Evolutionary conservation across 1,140 invertebrate genomes (phyloP), one percentile per base, ranked within the genome.

Genomic region (Bombus waltoni): DNA sequence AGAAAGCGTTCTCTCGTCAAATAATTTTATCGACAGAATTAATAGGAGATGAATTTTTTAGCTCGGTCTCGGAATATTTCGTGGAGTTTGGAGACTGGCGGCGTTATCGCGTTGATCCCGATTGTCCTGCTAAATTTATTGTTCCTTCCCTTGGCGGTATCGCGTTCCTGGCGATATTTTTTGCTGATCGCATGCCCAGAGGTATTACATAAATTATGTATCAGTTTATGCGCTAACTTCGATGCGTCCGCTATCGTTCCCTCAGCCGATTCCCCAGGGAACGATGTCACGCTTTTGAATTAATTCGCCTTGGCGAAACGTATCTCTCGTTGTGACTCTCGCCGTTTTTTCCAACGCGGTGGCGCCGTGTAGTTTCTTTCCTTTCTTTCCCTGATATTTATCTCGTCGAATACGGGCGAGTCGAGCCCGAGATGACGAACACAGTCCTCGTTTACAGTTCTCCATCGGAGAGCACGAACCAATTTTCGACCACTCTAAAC

Each of bases 121-220:
- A 40, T 79, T 79, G 77, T 70, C 77, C 32, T 32, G 65, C 38
- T 47, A 40, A 80, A 80, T 80, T 80, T 80, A 68, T 83, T n/a
- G 73, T 53, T 83, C 59, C 72, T 76, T 59, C 38, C 32, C 22
- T 25, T 18, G 18, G 18, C 32, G 18, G 2, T 75, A 25, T 18
- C 47, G 32, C 28, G 32, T 28, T 40, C 22, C 59, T 32, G 38
- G 25, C 40, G 81, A 47, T 70, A 77, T 75, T 74, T 82, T 82
- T 82, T 15, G 28, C 32, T n/a, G 57, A 22, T 15, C 35, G 22
- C 25, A 22, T 32, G 53, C 40, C 81, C 59, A 47, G 15, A 44
- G 83, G 66, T 72, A 79, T 72, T 59, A 44, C 68, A 53, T 84
- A 84, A 84, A 84, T 80, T 79, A 84, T 84, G 76, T 68, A 84